Evolutionary conservation across 2,113 vertebrate species (phyloP), one percentile per base, ranked within the genome.

Genomic region (Oryzias javanicus): DNA sequence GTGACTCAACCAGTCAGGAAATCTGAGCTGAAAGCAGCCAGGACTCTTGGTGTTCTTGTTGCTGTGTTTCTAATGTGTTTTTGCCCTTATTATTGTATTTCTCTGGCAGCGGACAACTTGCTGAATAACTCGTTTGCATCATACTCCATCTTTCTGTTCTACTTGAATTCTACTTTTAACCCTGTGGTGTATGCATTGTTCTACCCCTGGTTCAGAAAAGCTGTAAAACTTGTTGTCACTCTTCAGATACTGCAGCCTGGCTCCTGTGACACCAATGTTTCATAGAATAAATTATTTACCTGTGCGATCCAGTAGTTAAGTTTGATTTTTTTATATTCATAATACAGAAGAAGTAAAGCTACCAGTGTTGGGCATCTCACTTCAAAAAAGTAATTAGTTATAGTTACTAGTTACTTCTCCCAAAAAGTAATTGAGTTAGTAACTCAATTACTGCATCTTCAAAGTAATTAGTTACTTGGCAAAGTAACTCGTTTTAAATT

Each of bases 11-110:
- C 25, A 13, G 18, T 17, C 3, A 62, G 27, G 10, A 60, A 42
- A 12, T 72, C 67, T n/a, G 71, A 73, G 55, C 47, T 56, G 18
- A 82, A 82, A 46, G 75, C 75, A 49, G 63, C 76, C 22, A 74
- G 59, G 45, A 67, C 69, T 25, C 49, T 79, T 13, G 80, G 64
- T 50, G 48, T 67, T 59, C 25, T 70, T n/a, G 41, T 68, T 12
- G 41, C 18, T n/a, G 69, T 72, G 1, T 72, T 60, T 46, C 27
- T 79, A 0, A 16, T 60, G 1, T 67, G 66, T 19, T 71, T 24
- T 3, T 60, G 49, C 20, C 69, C 69, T 14, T 44, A 22, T 4
- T 60, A 60, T 6, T 65, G 18, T n/a, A 2, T 35, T 3, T 5
- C 29, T n/a, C 17, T 59, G 4, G 6, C n/a, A 22, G 42, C 15